These are phyloP conservation scores for Dicerorhinus sumatrensis DNA, from an alignment of 2,113 vertebrate genomes.

Conservation along the genomic window DNA sequence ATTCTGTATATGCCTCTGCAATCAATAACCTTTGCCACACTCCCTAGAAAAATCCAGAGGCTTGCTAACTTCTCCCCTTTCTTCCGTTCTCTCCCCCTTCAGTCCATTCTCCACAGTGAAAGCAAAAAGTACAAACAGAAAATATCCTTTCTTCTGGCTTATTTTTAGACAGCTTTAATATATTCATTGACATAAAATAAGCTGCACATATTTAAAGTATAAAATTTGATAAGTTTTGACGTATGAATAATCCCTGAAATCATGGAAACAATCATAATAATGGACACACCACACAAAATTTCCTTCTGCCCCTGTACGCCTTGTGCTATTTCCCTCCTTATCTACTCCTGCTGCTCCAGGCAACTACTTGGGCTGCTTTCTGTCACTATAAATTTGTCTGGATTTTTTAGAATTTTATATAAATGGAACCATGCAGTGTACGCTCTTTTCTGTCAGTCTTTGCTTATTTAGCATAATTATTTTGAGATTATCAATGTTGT, in stretches of 20 bases:
- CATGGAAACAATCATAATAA: not conserved
- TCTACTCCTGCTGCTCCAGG: not conserved
- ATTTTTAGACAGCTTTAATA: not conserved
- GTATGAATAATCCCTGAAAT: not conserved
- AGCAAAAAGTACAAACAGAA: not conserved
- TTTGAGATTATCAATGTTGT: not conserved
- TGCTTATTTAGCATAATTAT: not conserved
- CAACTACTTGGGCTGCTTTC: not conserved
- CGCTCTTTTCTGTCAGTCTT: not conserved
- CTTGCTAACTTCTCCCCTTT: not conserved
- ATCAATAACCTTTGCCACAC: not conserved
- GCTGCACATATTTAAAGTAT: not conserved
- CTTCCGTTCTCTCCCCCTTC: not conserved
- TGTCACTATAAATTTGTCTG: not conserved
- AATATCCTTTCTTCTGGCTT: not conserved
- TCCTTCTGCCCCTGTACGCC: not conserved
- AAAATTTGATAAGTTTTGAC: not conserved
- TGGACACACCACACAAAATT: not conserved
- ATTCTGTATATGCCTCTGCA: not conserved
- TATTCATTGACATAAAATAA: not conserved
- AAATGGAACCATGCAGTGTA: not conserved
- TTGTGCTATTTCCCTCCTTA: not conserved
- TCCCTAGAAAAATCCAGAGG: not conserved
- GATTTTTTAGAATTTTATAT: not conserved
- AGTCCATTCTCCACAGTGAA: not conserved